Evolutionary conservation across 2,113 vertebrate species (phyloP).

Genomic region (Oreochromis niloticus): DNA sequence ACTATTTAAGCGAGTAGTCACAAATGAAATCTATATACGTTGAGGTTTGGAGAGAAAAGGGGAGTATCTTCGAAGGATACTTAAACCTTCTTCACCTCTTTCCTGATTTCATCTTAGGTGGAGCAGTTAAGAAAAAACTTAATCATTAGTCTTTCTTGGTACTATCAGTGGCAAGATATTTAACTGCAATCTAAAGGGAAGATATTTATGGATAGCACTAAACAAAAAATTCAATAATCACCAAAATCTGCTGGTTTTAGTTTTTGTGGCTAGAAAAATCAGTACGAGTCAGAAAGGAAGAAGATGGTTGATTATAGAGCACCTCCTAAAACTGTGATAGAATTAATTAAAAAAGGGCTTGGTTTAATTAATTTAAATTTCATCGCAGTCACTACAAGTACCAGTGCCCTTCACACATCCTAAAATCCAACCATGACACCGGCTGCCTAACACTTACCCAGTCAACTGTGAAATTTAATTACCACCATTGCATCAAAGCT

Average conservation of each 20-base stretch:
- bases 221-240: background rate
- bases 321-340: background rate
- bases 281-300: background rate
- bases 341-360: background rate
- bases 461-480: conserved; percentile 34
- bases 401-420: background rate
- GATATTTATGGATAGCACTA: background rate
- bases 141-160: background rate
- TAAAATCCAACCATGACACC: background rate
- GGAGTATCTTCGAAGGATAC: background rate
- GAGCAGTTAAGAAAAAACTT: background rate
- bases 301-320: background rate
- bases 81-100: background rate
- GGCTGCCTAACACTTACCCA: background rate
- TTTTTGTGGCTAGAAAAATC: background rate
- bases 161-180: background rate
- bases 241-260: background rate
- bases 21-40: background rate
- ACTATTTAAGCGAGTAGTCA: background rate
- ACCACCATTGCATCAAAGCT: background rate
- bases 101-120: background rate
- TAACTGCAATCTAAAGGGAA: background rate
- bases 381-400: background rate
- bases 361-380: background rate
- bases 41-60: background rate